These are phyloP conservation scores for Chrysodeixis includens DNA, from an alignment of 2,888 invertebrate species.

Conservation along the genomic window DNA sequence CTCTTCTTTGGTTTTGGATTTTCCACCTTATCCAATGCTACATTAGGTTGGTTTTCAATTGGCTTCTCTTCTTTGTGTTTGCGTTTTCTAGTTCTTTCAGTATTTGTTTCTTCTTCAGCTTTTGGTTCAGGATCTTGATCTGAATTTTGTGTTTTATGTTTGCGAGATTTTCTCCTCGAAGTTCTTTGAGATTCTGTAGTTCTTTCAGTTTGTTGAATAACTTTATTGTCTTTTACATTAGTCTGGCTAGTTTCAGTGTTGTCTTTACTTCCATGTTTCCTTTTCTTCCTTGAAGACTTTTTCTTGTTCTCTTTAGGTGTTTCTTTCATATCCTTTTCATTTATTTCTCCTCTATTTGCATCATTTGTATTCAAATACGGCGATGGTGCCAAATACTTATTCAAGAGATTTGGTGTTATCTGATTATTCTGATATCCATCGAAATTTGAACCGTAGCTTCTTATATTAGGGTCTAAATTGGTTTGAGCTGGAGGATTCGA, in stretches of 20 bases:
- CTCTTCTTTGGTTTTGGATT: slow-evolving; percentile 37
- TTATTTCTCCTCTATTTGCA: slow-evolving; percentile 11
- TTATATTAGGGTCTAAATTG: slow-evolving; percentile 59
- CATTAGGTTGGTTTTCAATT: background rate
- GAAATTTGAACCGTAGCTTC: slow-evolving; percentile 62
- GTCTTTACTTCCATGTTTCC: slow-evolving; percentile 18
- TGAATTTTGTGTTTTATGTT: slow-evolving; percentile 7
- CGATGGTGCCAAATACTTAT: slow-evolving; percentile 70
- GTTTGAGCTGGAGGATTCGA: slow-evolving; percentile 60
- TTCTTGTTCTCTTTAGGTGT: slow-evolving; percentile 26
- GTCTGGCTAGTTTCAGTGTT: background rate
- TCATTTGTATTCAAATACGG: slow-evolving; percentile 50
- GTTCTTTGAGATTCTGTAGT: slow-evolving; percentile 29
- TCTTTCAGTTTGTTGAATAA: slow-evolving; percentile 8
- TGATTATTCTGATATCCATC: slow-evolving; percentile 40
- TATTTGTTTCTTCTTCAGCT: background rate
- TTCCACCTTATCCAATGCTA: slow-evolving; percentile 21
- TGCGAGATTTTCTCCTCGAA: slow-evolving; percentile 15
- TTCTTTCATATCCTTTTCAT: background rate
- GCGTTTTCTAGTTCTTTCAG: slow-evolving; percentile 15
- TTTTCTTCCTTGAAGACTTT: slow-evolving; percentile 31
- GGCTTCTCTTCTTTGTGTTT: slow-evolving; percentile 26
- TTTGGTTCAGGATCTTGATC: slow-evolving; percentile 1
- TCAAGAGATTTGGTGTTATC: slow-evolving; percentile 61
- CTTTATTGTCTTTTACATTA: slow-evolving; percentile 9